phyloP scores from a whole-genome alignment of 2,797 vertebrate species.

The Vespertilio murinus region DNA sequence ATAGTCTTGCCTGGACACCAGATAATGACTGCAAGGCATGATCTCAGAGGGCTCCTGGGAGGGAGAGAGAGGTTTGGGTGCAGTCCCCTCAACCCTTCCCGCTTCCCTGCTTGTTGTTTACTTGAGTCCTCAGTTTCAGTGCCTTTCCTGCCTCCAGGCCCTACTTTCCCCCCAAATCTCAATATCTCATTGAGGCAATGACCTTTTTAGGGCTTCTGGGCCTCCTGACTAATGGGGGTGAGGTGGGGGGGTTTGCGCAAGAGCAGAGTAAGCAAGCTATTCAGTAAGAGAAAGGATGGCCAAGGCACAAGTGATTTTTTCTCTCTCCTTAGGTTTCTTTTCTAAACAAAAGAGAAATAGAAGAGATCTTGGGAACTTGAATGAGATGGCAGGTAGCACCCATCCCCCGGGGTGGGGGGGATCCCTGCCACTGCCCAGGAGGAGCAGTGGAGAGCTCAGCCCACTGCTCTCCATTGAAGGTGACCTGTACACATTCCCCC shows the following conservation, averaged over 20 bases:
- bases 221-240: neutral
- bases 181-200: neutral
- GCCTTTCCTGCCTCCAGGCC: neutral
- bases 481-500: neutral
- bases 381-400: neutral
- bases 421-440: neutral
- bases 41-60: constrained; percentile 13
- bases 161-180: neutral
- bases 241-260: no score
- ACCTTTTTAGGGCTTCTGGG: neutral
- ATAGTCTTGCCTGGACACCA: neutral
- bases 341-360: neutral
- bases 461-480: neutral
- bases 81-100: neutral
- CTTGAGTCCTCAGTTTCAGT: neutral
- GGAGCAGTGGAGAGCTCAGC: neutral
- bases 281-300: neutral
- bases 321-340: neutral
- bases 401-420: fast-evolving
- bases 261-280: neutral
- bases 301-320: neutral
- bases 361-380: neutral
- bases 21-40: constrained; percentile 35
- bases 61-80: neutral
- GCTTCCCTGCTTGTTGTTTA: neutral